Evolutionary conservation across 1,140 invertebrate species (phyloP), one percentile per base, ranked within the genome.

Genomic region (Campoletis sonorensis): DNA sequence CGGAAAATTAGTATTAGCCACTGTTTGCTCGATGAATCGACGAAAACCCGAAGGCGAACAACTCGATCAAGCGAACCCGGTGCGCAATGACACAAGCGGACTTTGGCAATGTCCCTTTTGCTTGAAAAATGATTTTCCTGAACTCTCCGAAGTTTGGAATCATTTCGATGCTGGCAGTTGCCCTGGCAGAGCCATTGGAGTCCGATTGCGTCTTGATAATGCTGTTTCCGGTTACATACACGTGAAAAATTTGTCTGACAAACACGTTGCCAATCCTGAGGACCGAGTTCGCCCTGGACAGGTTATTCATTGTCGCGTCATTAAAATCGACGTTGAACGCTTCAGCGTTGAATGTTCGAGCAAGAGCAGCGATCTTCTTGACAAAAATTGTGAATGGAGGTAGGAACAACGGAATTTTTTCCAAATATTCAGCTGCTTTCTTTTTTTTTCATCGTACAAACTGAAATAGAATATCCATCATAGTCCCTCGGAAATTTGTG

Each of bases 61-160:
- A 91, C 90, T 99, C 21, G 98, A 99, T 89, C 95, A 98, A 87
- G 98, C 98, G 0, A 98, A 99, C 93, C 98, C 98, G 0, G 96
- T 98, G 21, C 94, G 97, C 83, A 97, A 98, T 86, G 97, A 98
- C 79, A 97, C 98, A 86, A 98, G 97, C 51, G 97, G 97, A 5
- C 92, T 98, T 7, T 99, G 98, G 98, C 97, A 98, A 88, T 99
- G 99, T 93, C 98, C 98, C 0, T 99, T 99, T 90, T 99, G 99
- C 93, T 92, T 97, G 82, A 98, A 98, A 87, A 98, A 98, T 90
- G 97, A 98, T 89, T 99, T 99, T 86, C 96, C 97, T 0, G 98
- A 99, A 89, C 92, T 99, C 0, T 97, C 97, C 49, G 98, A 99
- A 91, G 97, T 99, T 5, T 99, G 98, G 98, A 98, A 98, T 93